Evolutionary conservation across 2,888 invertebrate genomes (phyloP).

Genomic region (Petrolisthes cinctipes): DNA sequence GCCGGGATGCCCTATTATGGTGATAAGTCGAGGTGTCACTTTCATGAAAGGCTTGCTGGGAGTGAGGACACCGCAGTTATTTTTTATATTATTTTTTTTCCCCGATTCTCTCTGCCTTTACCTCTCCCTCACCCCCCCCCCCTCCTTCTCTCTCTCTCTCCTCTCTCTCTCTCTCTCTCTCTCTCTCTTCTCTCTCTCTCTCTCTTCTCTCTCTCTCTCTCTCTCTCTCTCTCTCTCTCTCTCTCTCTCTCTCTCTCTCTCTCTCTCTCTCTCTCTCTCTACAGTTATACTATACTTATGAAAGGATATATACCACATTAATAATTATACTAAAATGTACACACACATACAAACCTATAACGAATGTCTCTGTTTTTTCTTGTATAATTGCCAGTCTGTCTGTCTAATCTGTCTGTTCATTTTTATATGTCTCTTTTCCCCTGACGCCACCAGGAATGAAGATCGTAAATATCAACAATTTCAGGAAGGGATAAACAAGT

Average conservation of each 20-base stretch:
- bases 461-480: no score
- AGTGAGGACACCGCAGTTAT: not conserved
- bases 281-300: not conserved
- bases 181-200: constrained; percentile 20
- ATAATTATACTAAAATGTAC: no score
- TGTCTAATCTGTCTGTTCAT: no score
- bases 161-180: constrained; percentile 29
- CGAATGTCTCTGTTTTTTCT: no score
- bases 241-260: not conserved
- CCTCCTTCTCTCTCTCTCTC: not conserved
- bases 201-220: constrained; percentile 23
- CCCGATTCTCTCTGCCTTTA: not conserved
- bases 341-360: no score
- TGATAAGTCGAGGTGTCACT: constrained; percentile 36
- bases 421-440: no score
- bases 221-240: constrained; percentile 15
- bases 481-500: not conserved
- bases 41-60: not conserved
- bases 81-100: not conserved
- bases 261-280: not conserved
- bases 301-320: not conserved
- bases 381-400: no score
- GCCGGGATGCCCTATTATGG: constrained; percentile 23
- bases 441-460: no score
- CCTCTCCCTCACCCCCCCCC: not conserved